Conservation (phyloP, 2,797 vertebrate species). For the Luscinia luscinia region DNA sequence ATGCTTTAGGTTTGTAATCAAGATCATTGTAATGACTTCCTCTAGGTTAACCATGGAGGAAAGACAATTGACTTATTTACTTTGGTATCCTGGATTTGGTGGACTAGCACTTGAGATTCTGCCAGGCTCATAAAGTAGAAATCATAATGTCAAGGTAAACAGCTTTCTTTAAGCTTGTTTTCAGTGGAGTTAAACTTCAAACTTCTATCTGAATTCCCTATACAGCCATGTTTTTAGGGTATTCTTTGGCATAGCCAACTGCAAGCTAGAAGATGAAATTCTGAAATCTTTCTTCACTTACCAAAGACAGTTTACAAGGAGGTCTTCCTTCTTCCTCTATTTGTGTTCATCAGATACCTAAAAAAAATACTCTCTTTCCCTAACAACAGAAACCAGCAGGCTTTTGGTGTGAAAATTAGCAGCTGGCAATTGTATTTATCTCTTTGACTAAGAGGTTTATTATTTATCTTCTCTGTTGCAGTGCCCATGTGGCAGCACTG, state of each 20-base stretch:
- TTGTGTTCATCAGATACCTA: background rate
- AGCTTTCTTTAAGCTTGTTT: background rate
- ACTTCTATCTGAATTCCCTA: background rate
- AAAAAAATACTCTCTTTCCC: background rate
- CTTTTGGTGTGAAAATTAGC: conserved; percentile 65
- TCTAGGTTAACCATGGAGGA: background rate
- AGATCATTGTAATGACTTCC: background rate
- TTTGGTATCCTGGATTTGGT: background rate
- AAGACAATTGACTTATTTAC: background rate
- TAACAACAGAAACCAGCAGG: conserved; percentile 19
- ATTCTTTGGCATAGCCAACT: background rate
- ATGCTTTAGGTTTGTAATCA: background rate
- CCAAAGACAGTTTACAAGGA: background rate
- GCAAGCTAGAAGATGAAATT: background rate
- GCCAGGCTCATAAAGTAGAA: background rate
- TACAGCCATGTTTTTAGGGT: background rate
- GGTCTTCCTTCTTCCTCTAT: background rate
- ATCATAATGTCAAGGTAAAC: background rate
- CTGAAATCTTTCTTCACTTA: background rate
- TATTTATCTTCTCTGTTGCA: conserved; percentile 76
- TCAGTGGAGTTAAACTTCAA: background rate
- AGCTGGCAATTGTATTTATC: conserved; percentile 63
- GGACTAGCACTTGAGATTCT: background rate
- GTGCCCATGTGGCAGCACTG: conserved; percentile 72
- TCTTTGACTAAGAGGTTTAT: conserved; percentile 75